Base-by-base conservation (phyloP, 2,888 invertebrate species). In the Idaea biselata region DNA sequence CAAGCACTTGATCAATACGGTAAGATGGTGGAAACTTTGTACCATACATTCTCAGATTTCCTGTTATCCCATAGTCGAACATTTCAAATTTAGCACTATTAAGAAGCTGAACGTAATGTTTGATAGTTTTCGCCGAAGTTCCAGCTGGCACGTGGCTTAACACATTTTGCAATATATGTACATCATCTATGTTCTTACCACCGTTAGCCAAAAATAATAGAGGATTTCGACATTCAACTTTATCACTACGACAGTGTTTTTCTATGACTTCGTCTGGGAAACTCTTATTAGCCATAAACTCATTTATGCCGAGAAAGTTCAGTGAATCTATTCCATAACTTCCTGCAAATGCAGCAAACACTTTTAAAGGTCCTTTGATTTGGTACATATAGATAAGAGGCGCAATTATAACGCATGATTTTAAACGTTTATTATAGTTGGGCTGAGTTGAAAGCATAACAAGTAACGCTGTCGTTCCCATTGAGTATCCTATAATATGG, bases 81-180 rank as follows among this genome's bases (percentile, higher is more conserved):
- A 68, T 77, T 65, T 78, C 73, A 65, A 86, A 84, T 18, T 66
- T 63, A 2, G 80, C 80, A 59, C 77, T 82, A 31, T 67, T 76
- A 5, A 83, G 69, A n/a, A 82, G 64, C 65, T 87, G 86, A 55
- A 78, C 66, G 55, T 78, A 86, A 74, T 86, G 85, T 16, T 77
- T 60, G 14, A 86, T 67, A 1, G 81, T 79, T 62, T 81, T 87
- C 17, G 72, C 72, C 0, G 83, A 86, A 4, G 79, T 77, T 8
- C 80, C 80, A 0, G 78, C 71, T 0, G 77, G 77, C 1, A 71
- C 63, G 63, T 75, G 68, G 2, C 32, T 44, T 2, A 77, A 58
- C 18, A 85, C 65, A 16, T 66, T 63, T 3, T 63, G 32, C 54
- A 60, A 69, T 1, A 77, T 53, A 18, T 65, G 65, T 4, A 57